These are phyloP conservation scores for Rhagoletis pomonella DNA, from an alignment of 1,140 invertebrate genomes.

Conservation along the genomic window DNA sequence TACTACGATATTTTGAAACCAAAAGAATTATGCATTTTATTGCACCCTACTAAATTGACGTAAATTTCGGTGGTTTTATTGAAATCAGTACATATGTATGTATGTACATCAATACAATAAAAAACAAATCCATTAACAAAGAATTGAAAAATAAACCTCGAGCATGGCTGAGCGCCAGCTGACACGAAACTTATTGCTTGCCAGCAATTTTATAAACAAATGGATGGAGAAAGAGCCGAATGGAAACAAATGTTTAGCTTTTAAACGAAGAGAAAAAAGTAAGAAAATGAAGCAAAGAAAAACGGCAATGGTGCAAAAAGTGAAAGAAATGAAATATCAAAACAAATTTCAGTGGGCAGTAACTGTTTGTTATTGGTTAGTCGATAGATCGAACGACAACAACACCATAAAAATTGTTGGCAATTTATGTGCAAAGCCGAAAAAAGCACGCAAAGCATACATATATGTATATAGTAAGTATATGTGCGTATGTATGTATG, in stretches of 20 bases:
- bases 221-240: not conserved
- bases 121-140: not conserved
- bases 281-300: not conserved
- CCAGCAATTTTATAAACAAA: slow-evolving; percentile 30
- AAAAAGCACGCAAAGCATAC: not conserved
- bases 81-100: not conserved
- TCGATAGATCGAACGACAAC: not conserved
- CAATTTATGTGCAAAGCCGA: not conserved
- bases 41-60: too few species aligned
- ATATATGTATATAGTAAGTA: not conserved
- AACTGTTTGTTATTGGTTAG: not conserved
- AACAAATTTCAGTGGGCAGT: not conserved
- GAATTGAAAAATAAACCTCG: slow-evolving; percentile 19
- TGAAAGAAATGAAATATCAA: not conserved
- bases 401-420: not conserved
- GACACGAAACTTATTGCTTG: slow-evolving; percentile 38
- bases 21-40: too few species aligned
- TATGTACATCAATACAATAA: not conserved
- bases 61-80: too few species aligned
- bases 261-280: not conserved
- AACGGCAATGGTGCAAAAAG: not conserved
- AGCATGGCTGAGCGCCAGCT: slow-evolving; percentile 9
- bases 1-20: too few species aligned
- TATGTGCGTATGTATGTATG: not conserved
- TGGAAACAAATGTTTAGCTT: not conserved